Conservation (phyloP, 2,797 vertebrate genomes). For the Sternarchorhynchus goeldii region DNA sequence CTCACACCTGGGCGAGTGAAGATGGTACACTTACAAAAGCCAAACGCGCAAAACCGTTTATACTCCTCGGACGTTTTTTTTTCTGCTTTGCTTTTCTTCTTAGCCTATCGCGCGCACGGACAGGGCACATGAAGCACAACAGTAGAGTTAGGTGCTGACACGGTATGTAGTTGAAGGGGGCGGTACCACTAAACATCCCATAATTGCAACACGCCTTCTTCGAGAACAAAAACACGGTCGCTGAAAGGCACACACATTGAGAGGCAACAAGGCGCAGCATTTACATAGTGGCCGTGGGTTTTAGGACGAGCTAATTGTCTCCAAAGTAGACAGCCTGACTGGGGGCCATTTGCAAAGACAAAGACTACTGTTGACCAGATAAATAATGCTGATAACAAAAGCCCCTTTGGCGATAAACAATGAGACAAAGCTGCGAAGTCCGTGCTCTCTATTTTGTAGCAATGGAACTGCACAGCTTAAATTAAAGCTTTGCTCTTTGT, state of each 20-base stretch:
- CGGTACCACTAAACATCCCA: conserved; percentile 53
- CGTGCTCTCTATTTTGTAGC: neutral
- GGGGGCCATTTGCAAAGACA: conserved; percentile 94
- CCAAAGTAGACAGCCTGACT: conserved; percentile 90
- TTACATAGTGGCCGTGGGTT: conserved; percentile 90
- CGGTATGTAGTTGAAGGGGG: conserved; percentile 35
- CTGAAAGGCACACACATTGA: conserved; percentile 83
- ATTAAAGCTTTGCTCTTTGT: conserved; percentile 57
- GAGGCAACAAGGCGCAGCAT: conserved; percentile 78
- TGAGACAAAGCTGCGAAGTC: conserved; percentile 66
- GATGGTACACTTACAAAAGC: neutral
- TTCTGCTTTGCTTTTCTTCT: neutral
- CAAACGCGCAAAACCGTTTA: neutral
- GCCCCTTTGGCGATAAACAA: conserved; percentile 62
- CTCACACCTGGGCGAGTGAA: conserved; percentile 73
- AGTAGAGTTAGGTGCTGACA: neutral
- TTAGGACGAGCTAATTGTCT: conserved; percentile 86
- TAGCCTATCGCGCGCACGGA: conserved; percentile 1
- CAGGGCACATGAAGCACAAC: neutral
- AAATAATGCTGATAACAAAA: conserved; percentile 95
- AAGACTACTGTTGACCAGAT: conserved; percentile 91
- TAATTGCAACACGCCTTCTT: conserved; percentile 68
- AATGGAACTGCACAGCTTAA: conserved; percentile 65
- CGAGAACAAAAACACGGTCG: conserved; percentile 83
- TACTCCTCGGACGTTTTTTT: neutral